These are phyloP conservation scores for Tenrec ecaudatus DNA, from an alignment of 2,113 vertebrate species.

Conservation along the genomic window DNA sequence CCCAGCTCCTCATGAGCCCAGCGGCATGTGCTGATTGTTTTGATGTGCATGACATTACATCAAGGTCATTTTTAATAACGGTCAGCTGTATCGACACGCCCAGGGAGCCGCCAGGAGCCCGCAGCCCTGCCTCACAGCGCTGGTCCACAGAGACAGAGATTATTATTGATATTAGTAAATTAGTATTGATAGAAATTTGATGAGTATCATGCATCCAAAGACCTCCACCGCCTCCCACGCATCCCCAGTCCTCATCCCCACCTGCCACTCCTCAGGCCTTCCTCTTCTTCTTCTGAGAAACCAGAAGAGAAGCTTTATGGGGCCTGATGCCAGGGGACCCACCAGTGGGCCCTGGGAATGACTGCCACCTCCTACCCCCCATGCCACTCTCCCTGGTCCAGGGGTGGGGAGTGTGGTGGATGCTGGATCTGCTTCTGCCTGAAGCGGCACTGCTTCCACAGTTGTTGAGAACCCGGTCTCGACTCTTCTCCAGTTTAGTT, in stretches of 20 bases:
- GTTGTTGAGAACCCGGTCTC: too few species aligned
- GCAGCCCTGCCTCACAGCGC: slow-evolving; percentile 85
- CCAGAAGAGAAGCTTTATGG: background rate
- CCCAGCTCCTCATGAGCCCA: slow-evolving; percentile 88
- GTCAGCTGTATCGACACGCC: slow-evolving; percentile 92
- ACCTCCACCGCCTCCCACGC: slow-evolving; percentile 86
- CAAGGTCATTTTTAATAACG: slow-evolving; percentile 98
- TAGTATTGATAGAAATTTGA: slow-evolving; percentile 99
- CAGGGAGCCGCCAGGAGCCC: slow-evolving; percentile 85
- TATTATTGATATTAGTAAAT: slow-evolving; percentile 99
- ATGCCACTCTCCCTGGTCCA: too few species aligned
- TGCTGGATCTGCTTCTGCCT: too few species aligned
- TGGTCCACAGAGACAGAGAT: slow-evolving; percentile 91
- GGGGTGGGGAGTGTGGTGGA: too few species aligned
- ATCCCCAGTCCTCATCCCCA: slow-evolving; percentile 75
- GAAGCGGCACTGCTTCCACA: too few species aligned
- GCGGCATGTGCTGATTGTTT: slow-evolving; percentile 91
- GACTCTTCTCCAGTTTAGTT: too few species aligned
- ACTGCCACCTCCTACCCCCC: too few species aligned
- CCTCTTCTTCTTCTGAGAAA: background rate
- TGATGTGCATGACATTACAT: slow-evolving; percentile 95
- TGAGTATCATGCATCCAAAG: slow-evolving; percentile 90
- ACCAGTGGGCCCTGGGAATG: accelerated
- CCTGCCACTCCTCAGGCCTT: background rate
- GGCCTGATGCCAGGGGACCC: too few species aligned